A percentile compares a stretch with the other conserved stretches of the same genome.
Conservation (phyloP, 2,888 invertebrate genomes). For the Andrena hattorfiana region DNA sequence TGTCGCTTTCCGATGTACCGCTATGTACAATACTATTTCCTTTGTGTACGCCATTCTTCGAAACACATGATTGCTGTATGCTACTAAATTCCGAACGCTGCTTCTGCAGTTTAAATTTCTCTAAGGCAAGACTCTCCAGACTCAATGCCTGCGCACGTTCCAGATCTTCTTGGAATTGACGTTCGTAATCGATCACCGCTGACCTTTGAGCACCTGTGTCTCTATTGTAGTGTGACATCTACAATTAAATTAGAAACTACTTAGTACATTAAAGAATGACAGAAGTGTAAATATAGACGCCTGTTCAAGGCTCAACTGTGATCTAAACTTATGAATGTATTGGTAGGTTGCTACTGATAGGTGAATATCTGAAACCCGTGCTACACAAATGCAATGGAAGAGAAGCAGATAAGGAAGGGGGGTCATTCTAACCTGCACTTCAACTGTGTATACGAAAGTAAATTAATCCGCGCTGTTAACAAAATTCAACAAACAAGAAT, state of each 20-base stretch:
- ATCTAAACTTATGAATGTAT: neutral
- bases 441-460: neutral
- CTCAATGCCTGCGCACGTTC: constrained; percentile 95
- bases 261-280: constrained; percentile 10
- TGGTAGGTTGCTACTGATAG: neutral
- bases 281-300: neutral
- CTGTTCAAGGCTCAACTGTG: neutral
- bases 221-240: constrained; percentile 83
- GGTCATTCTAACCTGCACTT: constrained; percentile 36
- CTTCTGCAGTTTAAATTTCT: constrained; percentile 92
- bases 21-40: constrained; percentile 59
- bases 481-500: neutral
- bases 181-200: constrained; percentile 89
- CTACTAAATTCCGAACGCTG: constrained; percentile 81
- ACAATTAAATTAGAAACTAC: constrained; percentile 38
- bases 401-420: neutral
- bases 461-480: neutral
- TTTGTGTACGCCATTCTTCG: constrained; percentile 63
- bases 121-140: constrained; percentile 93
- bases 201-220: constrained; percentile 77
- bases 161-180: constrained; percentile 93
- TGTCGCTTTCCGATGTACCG: constrained; percentile 74
- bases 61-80: constrained; percentile 60
- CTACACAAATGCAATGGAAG: neutral
- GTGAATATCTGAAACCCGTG: neutral